Evolutionary conservation across 2,113 vertebrate species (phyloP).

Genomic region (Albula glossodonta): DNA sequence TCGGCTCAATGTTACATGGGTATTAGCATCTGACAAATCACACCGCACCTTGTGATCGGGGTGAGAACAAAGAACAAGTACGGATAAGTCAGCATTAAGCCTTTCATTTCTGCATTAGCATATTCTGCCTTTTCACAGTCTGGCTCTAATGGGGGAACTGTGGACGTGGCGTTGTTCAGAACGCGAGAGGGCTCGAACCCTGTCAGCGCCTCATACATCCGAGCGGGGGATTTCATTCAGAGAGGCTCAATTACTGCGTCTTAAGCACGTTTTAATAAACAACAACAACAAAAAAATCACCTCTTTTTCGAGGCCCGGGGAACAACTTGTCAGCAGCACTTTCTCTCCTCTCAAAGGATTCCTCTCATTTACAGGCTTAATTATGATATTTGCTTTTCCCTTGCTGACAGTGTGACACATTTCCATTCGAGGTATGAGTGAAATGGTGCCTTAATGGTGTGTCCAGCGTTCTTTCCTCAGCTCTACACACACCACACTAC

Average conservation of each 20-base stretch:
- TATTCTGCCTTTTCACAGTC: constrained; percentile 10
- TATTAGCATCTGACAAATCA: constrained; percentile 26
- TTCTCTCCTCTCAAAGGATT: constrained; percentile 45
- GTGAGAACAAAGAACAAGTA: neutral
- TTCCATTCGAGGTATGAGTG: constrained; percentile 61
- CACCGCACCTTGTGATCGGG: neutral
- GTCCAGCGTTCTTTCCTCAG: constrained; percentile 59
- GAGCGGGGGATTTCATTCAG: constrained; percentile 50
- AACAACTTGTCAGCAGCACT: constrained; percentile 44
- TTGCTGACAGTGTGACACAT: constrained; percentile 54
- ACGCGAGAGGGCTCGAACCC: constrained; percentile 46
- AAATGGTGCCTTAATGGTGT: constrained; percentile 61
- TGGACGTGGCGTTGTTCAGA: constrained; percentile 24
- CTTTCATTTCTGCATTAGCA: neutral
- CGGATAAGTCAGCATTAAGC: neutral
- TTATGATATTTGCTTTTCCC: constrained; percentile 66
- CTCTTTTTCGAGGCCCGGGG: constrained; percentile 45
- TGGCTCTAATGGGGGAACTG: constrained; percentile 30
- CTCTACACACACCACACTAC: constrained; percentile 62
- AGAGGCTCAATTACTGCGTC: constrained; percentile 61
- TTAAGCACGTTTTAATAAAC: constrained; percentile 62
- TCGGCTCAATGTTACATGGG: constrained; percentile 18
- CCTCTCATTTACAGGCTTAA: constrained; percentile 52
- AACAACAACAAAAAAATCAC: constrained; percentile 35
- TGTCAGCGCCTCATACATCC: constrained; percentile 51